Conservation (phyloP, 2,888 invertebrate species). For the Limenitis camilla region DNA sequence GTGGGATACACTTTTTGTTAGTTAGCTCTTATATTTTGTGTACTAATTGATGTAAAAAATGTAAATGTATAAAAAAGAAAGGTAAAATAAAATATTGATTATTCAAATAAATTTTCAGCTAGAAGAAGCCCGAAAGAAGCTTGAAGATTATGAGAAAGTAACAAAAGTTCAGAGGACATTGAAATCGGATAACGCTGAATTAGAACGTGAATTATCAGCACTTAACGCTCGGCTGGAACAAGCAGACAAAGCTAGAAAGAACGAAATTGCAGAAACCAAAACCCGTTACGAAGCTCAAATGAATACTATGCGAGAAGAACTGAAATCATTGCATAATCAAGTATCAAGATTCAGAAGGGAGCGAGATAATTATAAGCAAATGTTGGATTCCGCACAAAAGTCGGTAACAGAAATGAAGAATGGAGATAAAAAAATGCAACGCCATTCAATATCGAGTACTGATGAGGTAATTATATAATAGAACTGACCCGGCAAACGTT, state of each 20-base stretch:
- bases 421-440: conserved; percentile 71
- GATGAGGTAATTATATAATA: conserved; percentile 74
- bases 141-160: conserved; percentile 90
- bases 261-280: conserved; percentile 86
- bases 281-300: conserved; percentile 90
- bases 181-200: conserved; percentile 81
- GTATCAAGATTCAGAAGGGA: conserved; percentile 86
- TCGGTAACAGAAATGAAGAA: conserved; percentile 84
- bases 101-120: conserved; percentile 57
- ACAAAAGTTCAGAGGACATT: conserved; percentile 87
- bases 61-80: neutral
- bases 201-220: conserved; percentile 84
- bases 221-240: conserved; percentile 78
- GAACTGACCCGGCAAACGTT: too few species aligned
- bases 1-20: too few species aligned
- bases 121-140: conserved; percentile 85
- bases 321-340: conserved; percentile 81
- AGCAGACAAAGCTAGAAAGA: conserved; percentile 82
- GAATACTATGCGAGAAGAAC: conserved; percentile 85
- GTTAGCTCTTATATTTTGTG: too few species aligned
- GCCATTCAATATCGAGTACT: conserved; percentile 80
- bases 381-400: conserved; percentile 91
- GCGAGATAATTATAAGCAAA: conserved; percentile 90
- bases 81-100: neutral
- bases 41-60: too few species aligned